These are phyloP conservation scores for Peromyscus nudipes DNA, from an alignment of 2,797 vertebrate genomes.

Conservation along the genomic window DNA sequence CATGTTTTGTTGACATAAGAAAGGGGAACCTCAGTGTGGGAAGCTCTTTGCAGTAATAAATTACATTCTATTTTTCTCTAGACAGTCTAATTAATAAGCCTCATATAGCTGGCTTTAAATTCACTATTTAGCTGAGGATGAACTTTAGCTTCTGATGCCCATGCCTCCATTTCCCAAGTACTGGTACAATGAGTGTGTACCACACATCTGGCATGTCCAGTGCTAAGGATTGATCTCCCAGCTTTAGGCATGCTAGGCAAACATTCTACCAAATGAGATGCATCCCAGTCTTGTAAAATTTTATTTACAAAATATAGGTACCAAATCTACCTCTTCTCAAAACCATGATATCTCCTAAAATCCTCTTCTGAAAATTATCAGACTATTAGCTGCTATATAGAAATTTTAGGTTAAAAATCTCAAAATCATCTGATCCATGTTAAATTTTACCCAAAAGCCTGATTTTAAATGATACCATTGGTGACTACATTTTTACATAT, in stretches of 20 bases:
- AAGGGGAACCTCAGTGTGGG: no score
- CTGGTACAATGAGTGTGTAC: neutral
- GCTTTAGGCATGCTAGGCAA: neutral
- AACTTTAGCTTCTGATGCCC: neutral
- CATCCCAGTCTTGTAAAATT: neutral
- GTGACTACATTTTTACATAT: neutral
- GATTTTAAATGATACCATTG: constrained; percentile 4
- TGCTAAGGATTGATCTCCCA: neutral
- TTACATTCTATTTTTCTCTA: neutral
- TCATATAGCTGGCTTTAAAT: neutral
- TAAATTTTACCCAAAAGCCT: constrained; percentile 17
- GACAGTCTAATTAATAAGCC: neutral
- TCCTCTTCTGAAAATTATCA: neutral
- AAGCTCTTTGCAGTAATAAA: neutral
- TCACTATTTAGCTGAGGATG: neutral
- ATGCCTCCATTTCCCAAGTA: neutral
- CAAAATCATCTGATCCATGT: neutral
- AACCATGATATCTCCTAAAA: neutral
- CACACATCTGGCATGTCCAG: neutral
- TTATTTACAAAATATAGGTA: neutral
- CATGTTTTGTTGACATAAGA: neutral
- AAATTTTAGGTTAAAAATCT: constrained; percentile 36
- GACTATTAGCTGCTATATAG: neutral
- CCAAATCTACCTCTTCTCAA: neutral
- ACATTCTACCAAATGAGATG: no score